Percentiles rank a stretch among this genome's conserved stretches.
These are phyloP conservation scores for Parapsyche elsis DNA, from an alignment of 1,140 invertebrate genomes.

Conservation along the genomic window DNA sequence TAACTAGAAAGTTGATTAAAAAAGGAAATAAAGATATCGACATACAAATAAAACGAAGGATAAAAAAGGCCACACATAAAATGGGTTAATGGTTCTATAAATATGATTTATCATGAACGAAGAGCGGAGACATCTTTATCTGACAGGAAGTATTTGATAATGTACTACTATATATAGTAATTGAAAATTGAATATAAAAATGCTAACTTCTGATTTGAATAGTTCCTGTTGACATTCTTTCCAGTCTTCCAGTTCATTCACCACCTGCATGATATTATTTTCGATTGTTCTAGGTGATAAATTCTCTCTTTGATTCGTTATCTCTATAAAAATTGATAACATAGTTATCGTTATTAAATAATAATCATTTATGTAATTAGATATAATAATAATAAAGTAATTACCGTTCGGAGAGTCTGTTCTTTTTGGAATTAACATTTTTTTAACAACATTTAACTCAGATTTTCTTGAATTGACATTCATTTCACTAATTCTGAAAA, in stretches of 20 bases:
- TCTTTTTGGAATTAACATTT: not conserved
- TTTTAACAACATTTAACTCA: not conserved
- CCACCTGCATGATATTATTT: slow-evolving; percentile 53
- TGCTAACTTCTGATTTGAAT: slow-evolving; percentile 58
- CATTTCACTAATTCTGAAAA: not conserved
- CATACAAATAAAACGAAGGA: no score
- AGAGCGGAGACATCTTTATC: no score
- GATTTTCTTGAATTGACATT: not conserved
- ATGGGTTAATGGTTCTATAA: not conserved
- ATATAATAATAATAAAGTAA: not conserved
- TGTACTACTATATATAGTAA: not conserved
- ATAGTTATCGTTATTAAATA: not conserved
- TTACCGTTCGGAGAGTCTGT: not conserved
- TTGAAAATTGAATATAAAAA: slow-evolving; percentile 12
- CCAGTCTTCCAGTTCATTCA: slow-evolving; percentile 68
- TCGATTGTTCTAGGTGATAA: slow-evolving; percentile 40
- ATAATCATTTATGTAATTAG: not conserved
- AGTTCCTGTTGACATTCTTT: slow-evolving; percentile 67
- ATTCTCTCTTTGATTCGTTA: not conserved
- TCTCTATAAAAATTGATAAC: not conserved
- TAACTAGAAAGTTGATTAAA: slow-evolving; percentile 45
- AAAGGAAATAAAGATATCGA: no score
- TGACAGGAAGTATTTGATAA: no score
- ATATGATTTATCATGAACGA: no score
- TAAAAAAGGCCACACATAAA: not conserved